Conservation (phyloP, 2,113 vertebrate species). For the Dinomys branickii region DNA sequence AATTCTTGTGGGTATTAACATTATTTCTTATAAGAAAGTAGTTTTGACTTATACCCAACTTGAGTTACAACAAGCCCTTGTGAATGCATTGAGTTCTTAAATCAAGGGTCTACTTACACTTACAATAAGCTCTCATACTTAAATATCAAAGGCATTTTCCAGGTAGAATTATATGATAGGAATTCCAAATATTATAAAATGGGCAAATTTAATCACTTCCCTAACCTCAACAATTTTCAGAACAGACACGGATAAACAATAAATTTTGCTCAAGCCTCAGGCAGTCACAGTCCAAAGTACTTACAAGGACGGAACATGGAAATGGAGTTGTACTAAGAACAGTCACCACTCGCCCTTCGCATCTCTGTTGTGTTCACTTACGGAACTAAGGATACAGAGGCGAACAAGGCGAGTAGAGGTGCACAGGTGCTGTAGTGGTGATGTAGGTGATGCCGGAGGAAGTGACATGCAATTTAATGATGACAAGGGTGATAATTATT, state of each 20-base stretch:
- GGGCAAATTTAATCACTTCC: neutral
- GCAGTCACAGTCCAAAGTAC: neutral
- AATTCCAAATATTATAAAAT: constrained; percentile 45
- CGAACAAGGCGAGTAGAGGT: neutral
- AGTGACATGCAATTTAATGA: neutral
- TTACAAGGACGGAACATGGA: neutral
- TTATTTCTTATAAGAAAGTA: neutral
- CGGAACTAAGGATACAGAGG: neutral
- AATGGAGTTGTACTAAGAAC: neutral
- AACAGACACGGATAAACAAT: constrained; percentile 24
- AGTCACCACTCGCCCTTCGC: neutral
- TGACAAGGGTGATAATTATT: neutral
- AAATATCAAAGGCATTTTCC: constrained; percentile 47
- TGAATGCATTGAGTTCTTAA: neutral
- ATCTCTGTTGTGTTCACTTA: neutral
- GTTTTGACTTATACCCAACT: neutral
- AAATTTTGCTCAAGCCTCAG: constrained; percentile 21
- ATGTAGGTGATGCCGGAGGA: neutral
- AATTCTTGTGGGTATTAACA: neutral
- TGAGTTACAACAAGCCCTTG: neutral
- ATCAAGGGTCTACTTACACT: neutral
- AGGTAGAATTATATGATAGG: constrained; percentile 12
- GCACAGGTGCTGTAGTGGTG: neutral
- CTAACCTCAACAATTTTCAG: neutral
- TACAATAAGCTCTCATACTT: constrained; percentile 9